phyloP scores from a whole-genome alignment of 2,113 vertebrate species.

The Sclerurus mexicanus region DNA sequence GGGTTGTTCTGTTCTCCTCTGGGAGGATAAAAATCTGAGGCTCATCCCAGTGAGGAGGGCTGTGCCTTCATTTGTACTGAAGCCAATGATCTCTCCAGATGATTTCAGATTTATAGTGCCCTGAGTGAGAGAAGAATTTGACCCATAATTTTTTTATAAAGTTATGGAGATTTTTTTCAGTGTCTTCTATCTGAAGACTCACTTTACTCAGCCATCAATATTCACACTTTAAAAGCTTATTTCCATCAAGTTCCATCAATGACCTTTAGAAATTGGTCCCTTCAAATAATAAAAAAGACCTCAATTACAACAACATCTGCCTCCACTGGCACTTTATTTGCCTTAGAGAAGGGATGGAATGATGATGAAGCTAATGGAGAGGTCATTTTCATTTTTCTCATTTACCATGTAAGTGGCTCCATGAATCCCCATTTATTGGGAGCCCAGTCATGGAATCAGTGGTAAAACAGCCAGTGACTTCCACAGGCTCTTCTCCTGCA shows the following conservation, averaged over 20 bases:
- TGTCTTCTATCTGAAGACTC: not conserved
- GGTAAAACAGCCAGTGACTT: not conserved
- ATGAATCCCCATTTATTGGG: not conserved
- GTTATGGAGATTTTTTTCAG: not conserved
- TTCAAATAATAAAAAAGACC: slow-evolving; percentile 31
- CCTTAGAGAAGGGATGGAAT: slow-evolving; percentile 19
- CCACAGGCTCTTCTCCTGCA: not conserved
- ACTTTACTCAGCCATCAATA: slow-evolving; percentile 13
- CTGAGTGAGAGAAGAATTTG: not conserved
- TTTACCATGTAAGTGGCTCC: not conserved
- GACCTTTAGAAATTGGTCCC: slow-evolving; percentile 10
- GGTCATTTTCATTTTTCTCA: slow-evolving; percentile 23
- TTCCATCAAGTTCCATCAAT: not conserved
- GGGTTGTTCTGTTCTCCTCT: not conserved
- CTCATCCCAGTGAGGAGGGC: not conserved
- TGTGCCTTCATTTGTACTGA: not conserved
- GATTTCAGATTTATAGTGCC: not conserved
- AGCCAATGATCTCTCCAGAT: not conserved
- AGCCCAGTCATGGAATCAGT: not conserved
- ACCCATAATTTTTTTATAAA: not conserved
- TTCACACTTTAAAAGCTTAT: slow-evolving; percentile 13
- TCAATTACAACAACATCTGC: slow-evolving; percentile 26
- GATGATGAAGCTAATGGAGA: slow-evolving; percentile 13
- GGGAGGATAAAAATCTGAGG: not conserved
- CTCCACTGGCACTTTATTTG: not conserved